These are phyloP conservation scores for Hippocampus barbouri DNA, from an alignment of 2,113 vertebrate genomes.

Conservation along the genomic window DNA sequence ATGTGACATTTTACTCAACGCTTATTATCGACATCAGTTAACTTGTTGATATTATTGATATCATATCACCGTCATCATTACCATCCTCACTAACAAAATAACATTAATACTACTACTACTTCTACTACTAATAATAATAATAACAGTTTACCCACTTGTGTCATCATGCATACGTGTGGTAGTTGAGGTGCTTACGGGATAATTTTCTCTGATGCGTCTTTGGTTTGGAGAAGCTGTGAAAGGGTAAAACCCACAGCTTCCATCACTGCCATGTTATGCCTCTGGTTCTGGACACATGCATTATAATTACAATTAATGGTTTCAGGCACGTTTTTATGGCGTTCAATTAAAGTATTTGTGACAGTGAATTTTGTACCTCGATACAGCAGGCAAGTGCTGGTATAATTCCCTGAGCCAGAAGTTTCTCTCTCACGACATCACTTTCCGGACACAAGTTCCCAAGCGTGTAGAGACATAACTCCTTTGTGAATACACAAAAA, in stretches of 20 bases:
- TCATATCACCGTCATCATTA: no score
- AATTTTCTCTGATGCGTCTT: conserved; percentile 77
- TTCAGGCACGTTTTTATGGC: background rate
- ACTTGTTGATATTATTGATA: no score
- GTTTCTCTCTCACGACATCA: conserved; percentile 78
- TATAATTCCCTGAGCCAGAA: conserved; percentile 89
- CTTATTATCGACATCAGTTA: no score
- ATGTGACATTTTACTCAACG: no score
- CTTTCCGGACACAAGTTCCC: conserved; percentile 89
- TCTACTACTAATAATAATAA: no score
- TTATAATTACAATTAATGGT: background rate
- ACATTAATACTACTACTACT: no score
- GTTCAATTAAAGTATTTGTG: background rate
- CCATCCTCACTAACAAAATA: no score
- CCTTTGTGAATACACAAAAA: conserved; percentile 68
- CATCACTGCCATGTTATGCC: conserved; percentile 80
- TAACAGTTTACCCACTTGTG: background rate
- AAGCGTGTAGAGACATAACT: conserved; percentile 90
- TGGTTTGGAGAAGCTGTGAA: conserved; percentile 89
- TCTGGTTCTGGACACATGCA: conserved; percentile 71
- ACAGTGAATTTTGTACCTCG: conserved; percentile 68
- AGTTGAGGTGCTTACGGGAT: conserved; percentile 75
- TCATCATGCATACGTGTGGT: background rate
- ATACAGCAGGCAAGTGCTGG: conserved; percentile 80
- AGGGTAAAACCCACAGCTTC: conserved; percentile 88